Evolutionary conservation across 1,140 invertebrate genomes (phyloP), one percentile per base, ranked within the genome.

Genomic region (Papilio xuthus): DNA sequence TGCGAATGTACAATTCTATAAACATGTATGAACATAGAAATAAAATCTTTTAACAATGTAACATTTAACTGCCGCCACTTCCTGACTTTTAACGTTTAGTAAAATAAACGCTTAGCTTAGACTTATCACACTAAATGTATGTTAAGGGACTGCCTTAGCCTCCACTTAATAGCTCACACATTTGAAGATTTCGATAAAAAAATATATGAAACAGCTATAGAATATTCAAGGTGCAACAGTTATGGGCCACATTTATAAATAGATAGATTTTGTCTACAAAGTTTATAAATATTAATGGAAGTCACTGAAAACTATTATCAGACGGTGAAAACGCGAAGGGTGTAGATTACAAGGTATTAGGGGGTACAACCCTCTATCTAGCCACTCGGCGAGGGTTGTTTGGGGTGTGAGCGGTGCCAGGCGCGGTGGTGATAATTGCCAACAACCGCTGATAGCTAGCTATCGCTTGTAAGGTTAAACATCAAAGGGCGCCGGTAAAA

Each of bases 361-460:
- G 13, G 47, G 1, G 20, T 4, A 8, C 12, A 23, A 60, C 26
- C 9, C 60, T 26, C 26, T 67, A 67, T 18, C 50, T 37, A 37
- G 18, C 7, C 18, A 2, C 42, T 2, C 42, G 18, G 50, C 50
- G 50, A 67, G 60, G 60, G 23, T 56, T 53, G 50, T 53, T 56
- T 23, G 56, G 13, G 47, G 47, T 50, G 47, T 26, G 60, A 28
- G 26, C 26, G 60, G 60, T 67, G 12, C 60, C 60, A 67, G 60
- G 60, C 60, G 60, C 60, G 60, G 26, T 56, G 20, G n/a, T 56
- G n/a, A 56, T 67, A 67, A 67, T 67, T 67, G 15, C 60, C 26
- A 67, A 26, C 26, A 67, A 23, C 13, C 47, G 15, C 44, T 47
- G 47, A 50, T 50, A 50, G 23, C 10, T 60, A 28, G 60, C 26